A percentile compares a stretch with the other conserved stretches of the same genome.
These are phyloP conservation scores for Tetragnatha montana DNA, from an alignment of 2,888 invertebrate genomes.

Conservation along the genomic window DNA sequence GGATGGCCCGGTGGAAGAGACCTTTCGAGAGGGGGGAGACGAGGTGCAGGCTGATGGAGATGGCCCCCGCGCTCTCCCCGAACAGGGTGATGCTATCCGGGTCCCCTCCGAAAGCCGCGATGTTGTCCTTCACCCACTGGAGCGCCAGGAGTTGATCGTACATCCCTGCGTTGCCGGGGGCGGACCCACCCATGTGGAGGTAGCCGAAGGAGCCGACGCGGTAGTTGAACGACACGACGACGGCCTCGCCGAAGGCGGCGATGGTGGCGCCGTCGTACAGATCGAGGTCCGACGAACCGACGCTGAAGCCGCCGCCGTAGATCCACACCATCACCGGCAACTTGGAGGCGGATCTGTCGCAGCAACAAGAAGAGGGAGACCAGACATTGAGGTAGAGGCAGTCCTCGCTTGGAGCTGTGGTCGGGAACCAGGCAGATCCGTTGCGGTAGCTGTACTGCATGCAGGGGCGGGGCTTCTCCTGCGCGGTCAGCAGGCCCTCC, in stretches of 20 bases:
- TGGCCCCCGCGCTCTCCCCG: slow-evolving; percentile 74
- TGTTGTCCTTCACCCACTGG: slow-evolving; percentile 74
- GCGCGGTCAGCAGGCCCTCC: slow-evolving; percentile 49
- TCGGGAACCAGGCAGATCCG: background rate
- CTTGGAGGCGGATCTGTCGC: background rate
- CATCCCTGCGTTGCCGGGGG: slow-evolving; percentile 75
- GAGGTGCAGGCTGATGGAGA: slow-evolving; percentile 72
- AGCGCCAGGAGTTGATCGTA: slow-evolving; percentile 75
- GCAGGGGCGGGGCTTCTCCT: slow-evolving; percentile 50
- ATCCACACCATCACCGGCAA: slow-evolving; percentile 84
- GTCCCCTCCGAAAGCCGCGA: slow-evolving; percentile 74
- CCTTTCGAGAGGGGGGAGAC: slow-evolving; percentile 68
- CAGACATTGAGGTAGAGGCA: slow-evolving; percentile 90
- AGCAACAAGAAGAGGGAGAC: slow-evolving; percentile 80
- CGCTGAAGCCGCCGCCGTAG: slow-evolving; percentile 74
- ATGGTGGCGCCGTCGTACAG: slow-evolving; percentile 79
- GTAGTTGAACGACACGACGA: slow-evolving; percentile 79
- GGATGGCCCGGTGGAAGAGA: slow-evolving; percentile 73
- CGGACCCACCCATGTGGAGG: slow-evolving; percentile 73
- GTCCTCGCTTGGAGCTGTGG: slow-evolving; percentile 80
- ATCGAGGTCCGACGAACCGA: slow-evolving; percentile 73
- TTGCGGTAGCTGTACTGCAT: slow-evolving; percentile 51
- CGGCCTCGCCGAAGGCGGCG: slow-evolving; percentile 77
- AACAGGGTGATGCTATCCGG: slow-evolving; percentile 74
- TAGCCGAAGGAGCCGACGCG: slow-evolving; percentile 78